phyloP scores from a whole-genome alignment of 1,140 invertebrate species.

The Episyrphus balteatus region DNA sequence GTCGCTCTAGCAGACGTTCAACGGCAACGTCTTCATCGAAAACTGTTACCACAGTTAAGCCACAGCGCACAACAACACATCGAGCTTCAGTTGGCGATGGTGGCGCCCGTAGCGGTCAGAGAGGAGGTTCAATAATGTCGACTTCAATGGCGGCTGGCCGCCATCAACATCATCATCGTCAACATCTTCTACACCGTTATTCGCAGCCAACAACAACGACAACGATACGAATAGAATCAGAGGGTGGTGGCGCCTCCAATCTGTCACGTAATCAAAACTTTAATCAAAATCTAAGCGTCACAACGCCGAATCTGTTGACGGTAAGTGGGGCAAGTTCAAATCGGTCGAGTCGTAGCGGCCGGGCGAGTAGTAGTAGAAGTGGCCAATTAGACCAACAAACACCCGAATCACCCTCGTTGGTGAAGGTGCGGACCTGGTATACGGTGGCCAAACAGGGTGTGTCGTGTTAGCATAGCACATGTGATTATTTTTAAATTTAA shows the following conservation, averaged over 20 bases:
- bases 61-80: constrained; percentile 1
- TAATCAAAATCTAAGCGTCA: too few relatives aligned
- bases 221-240: too few relatives aligned
- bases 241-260: too few relatives aligned
- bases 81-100: too few relatives aligned
- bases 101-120: too few relatives aligned
- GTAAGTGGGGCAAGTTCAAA: constrained; percentile 3
- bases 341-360: background rate
- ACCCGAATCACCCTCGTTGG: constrained; percentile 32
- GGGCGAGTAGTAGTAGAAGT: background rate
- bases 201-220: too few relatives aligned
- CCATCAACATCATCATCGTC: constrained; percentile 1
- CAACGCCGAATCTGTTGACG: background rate
- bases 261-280: too few relatives aligned
- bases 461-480: constrained; percentile 21
- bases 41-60: background rate
- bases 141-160: constrained; percentile 4
- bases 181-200: background rate
- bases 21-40: constrained; percentile 10
- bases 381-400: constrained; percentile 9
- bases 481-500: too few relatives aligned
- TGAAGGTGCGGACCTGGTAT: constrained; percentile 35
- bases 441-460: constrained; percentile 36
- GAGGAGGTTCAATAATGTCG: constrained; percentile 1
- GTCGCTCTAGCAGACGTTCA: background rate